Conservation (phyloP, 2,888 invertebrate genomes). For the Epinotia brunnichana region DNA sequence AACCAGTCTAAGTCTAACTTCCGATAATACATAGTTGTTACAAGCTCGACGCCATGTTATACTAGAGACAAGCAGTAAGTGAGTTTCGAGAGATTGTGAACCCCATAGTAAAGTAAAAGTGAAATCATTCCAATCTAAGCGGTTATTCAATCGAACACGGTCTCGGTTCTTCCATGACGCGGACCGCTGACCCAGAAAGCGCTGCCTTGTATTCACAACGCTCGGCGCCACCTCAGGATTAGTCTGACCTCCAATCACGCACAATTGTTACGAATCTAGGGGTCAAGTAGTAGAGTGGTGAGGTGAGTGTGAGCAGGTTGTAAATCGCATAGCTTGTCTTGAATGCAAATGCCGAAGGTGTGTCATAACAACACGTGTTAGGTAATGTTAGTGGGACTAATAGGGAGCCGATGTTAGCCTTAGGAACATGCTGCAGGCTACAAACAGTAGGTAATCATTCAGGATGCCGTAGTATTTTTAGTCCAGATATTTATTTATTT, state of each 20-base stretch:
- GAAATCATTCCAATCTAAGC: slow-evolving; percentile 36
- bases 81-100: not conserved
- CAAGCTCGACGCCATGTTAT: not conserved
- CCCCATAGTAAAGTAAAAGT: slow-evolving; percentile 31
- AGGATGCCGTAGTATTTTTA: not conserved
- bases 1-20: slow-evolving; percentile 1
- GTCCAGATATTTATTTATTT: too few species aligned
- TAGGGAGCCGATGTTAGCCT: slow-evolving; percentile 15
- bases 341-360: slow-evolving; percentile 43
- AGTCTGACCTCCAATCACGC: not conserved
- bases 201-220: not conserved
- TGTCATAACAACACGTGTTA: slow-evolving; percentile 37
- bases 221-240: not conserved
- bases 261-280: not conserved
- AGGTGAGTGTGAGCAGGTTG: not conserved
- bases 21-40: not conserved
- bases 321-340: slow-evolving; percentile 32
- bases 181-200: slow-evolving; percentile 42
- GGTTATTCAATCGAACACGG: slow-evolving; percentile 33
- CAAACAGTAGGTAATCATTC: not conserved
- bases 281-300: not conserved
- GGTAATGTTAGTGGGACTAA: slow-evolving; percentile 26
- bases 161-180: slow-evolving; percentile 25
- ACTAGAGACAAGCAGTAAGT: not conserved
- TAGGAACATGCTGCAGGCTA: slow-evolving; percentile 4